Conservation (phyloP, 2,888 invertebrate species). For the Spicauda simplicius region DNA sequence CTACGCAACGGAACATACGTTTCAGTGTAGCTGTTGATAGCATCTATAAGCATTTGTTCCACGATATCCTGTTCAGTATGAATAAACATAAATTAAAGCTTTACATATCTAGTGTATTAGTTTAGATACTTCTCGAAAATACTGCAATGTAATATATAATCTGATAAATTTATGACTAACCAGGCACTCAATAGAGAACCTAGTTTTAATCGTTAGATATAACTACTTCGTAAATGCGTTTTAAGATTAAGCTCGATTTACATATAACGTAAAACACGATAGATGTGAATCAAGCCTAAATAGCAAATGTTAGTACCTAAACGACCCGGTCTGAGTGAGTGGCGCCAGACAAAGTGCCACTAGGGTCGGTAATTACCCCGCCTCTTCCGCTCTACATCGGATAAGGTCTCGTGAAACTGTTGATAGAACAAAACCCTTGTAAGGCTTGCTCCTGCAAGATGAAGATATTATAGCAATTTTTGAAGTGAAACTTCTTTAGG, state of each 20-base stretch:
- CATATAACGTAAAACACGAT: neutral
- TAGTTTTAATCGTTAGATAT: too few species aligned
- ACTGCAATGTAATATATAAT: too few species aligned
- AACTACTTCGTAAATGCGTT: too few species aligned
- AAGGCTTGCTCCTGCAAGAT: too few species aligned
- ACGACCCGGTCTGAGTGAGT: conserved; percentile 1
- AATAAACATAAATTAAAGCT: neutral
- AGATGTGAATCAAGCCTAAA: neutral
- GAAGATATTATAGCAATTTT: too few species aligned
- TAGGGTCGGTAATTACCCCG: conserved; percentile 20
- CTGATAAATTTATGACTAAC: too few species aligned
- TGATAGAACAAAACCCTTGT: neutral
- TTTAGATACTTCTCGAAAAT: too few species aligned
- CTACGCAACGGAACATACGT: neutral
- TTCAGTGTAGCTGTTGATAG: neutral
- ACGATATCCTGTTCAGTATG: neutral
- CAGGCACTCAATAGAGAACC: too few species aligned
- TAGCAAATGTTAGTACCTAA: neutral
- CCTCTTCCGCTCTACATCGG: conserved; percentile 9
- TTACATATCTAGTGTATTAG: too few species aligned
- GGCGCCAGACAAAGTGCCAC: conserved; percentile 27
- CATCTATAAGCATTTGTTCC: neutral
- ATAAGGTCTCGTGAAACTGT: neutral
- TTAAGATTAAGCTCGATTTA: too few species aligned
- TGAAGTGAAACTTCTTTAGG: too few species aligned